These are phyloP conservation scores for Drosophila demipolita DNA, from an alignment of 2,888 invertebrate species.

Conservation along the genomic window DNA sequence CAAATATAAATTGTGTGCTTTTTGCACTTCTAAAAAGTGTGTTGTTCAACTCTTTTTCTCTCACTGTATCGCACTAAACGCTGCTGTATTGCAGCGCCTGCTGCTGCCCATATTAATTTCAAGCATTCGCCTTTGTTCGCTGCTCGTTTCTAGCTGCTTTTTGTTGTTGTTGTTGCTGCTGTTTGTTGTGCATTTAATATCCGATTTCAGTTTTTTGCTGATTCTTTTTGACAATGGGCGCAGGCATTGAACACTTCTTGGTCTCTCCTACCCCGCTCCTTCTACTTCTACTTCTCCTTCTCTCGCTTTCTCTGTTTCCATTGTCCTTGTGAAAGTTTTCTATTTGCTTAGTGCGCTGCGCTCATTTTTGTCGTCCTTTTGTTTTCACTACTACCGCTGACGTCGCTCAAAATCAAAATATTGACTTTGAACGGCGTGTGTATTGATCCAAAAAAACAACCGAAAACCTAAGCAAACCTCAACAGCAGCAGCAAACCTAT, in stretches of 20 bases:
- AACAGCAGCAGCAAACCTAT: neutral
- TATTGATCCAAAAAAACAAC: slow-evolving; percentile 60
- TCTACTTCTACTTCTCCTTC: neutral
- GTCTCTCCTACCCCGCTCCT: neutral
- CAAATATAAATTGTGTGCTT: rapidly evolving
- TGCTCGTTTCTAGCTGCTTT: slow-evolving; percentile 21
- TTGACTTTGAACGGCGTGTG: slow-evolving; percentile 71
- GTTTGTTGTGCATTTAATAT: slow-evolving; percentile 77
- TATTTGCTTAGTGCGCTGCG: slow-evolving; percentile 65
- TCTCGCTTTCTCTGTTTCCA: slow-evolving; percentile 1
- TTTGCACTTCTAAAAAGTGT: neutral
- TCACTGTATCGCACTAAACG: slow-evolving; percentile 30
- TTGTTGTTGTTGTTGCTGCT: slow-evolving; percentile 45
- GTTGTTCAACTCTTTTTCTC: slow-evolving; percentile 12
- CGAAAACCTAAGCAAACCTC: slow-evolving; percentile 13
- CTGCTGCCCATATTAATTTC: slow-evolving; percentile 53
- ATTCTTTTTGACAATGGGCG: slow-evolving; percentile 78
- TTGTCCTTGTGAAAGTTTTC: slow-evolving; percentile 66
- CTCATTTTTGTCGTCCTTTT: slow-evolving; percentile 51
- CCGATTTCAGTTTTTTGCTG: slow-evolving; percentile 77
- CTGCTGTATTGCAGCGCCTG: slow-evolving; percentile 35
- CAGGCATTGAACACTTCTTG: slow-evolving; percentile 63
- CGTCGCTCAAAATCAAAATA: slow-evolving; percentile 69
- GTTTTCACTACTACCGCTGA: slow-evolving; percentile 40
- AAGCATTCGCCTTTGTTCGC: slow-evolving; percentile 56